Base-by-base conservation (phyloP, 2,113 vertebrate species). In the Notechis scutatus region DNA sequence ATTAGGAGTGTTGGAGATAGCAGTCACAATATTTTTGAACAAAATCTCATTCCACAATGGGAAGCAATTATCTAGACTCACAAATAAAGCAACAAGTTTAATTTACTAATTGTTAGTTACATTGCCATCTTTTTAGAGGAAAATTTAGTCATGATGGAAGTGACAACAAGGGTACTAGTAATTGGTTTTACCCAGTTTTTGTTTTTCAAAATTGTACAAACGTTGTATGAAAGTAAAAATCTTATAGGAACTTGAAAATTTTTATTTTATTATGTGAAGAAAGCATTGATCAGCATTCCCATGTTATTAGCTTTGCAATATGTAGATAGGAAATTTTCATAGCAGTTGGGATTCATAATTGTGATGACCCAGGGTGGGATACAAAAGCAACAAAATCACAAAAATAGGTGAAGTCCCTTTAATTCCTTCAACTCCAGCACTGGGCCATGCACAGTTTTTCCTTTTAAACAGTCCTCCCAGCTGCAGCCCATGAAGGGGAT, bases 21-120 rank as follows among this genome's bases (percentile, higher is more conserved):
- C 54, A 93, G 90, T 23, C 85, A 91, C 81, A 56, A 64, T n/a
- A 47, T 24, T 88, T 89, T 61, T n/a, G 55, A 89, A 86, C 55
- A n/a, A 81, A 56, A 34, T 85, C 42, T 45, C 5, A 1, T 89
- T 42, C 56, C 92, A 86, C 18, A 20, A 2, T 24, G 81, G 26
- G 47, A 91, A n/a, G 52, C 90, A 94, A 8, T 4, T 52, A 54
- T 47, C 45, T 92, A 23, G 21, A 88, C 0, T 59, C 90, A 64
- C 85, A 90, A 42, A 55, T 5, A 21, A 91, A 94, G 81, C 5
- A 89, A 61, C 23, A 5, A 4, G n/a, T 24, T 92, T 93, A 14
- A n/a, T 94, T 91, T 92, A 61, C 54, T 90, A 34, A 24, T 95
- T 0, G 0, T 14, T 85, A 20, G 47, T 34, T 86, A 87, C 54